These are phyloP conservation scores for Conomelus anceps DNA, from an alignment of 2,888 invertebrate genomes.

Conservation along the genomic window DNA sequence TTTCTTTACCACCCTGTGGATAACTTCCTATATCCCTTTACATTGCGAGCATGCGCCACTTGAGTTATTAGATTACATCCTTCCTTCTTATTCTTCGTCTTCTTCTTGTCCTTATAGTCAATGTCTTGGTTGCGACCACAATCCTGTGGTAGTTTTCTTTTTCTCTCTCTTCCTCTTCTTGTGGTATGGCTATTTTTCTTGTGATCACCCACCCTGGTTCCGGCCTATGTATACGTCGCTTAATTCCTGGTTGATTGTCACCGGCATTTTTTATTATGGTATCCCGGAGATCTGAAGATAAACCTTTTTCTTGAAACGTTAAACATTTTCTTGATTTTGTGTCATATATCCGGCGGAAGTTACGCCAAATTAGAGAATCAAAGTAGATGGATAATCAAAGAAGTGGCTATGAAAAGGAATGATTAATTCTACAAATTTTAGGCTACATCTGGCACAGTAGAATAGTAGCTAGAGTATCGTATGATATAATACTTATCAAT, in stretches of 20 bases:
- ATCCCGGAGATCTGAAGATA: no score
- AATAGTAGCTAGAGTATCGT: no score
- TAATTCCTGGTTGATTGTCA: not conserved
- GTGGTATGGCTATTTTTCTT: not conserved
- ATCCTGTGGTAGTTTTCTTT: not conserved
- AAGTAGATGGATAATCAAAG: no score
- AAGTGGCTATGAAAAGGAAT: no score
- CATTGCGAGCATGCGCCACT: not conserved
- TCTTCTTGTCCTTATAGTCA: not conserved
- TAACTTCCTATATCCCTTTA: not conserved
- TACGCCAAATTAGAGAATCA: not conserved
- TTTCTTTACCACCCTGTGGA: not conserved
- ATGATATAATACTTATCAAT: no score
- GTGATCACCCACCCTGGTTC: not conserved
- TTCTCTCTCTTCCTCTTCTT: not conserved
- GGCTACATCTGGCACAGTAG: no score
- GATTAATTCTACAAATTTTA: no score
- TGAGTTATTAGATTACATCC: not conserved
- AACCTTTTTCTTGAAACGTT: not conserved
- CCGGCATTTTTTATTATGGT: not conserved
- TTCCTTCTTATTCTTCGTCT: not conserved
- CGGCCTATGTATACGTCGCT: not conserved
- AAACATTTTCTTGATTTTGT: not conserved
- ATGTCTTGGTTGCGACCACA: not conserved
- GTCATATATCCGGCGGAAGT: not conserved